Percentiles rank a stretch among this genome's conserved stretches.
Conservation (phyloP, 2,113 vertebrate genomes). For the Oceanodroma tethys region DNA sequence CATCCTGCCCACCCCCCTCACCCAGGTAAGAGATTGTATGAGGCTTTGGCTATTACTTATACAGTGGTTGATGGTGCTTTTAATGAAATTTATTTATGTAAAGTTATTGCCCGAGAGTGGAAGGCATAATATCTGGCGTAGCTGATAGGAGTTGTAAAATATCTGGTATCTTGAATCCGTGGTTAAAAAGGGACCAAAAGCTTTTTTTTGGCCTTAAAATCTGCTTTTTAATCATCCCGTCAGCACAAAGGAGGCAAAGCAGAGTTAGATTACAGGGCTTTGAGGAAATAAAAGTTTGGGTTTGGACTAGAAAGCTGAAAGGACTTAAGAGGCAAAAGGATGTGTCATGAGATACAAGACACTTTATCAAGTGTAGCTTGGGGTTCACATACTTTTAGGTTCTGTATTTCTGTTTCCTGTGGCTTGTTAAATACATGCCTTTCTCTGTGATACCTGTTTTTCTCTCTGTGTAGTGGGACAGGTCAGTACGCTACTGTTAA, state of each 20-base stretch:
- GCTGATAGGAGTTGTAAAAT: neutral
- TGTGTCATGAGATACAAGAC: neutral
- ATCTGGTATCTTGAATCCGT: neutral
- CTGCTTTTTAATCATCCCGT: neutral
- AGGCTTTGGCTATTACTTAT: neutral
- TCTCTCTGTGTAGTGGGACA: neutral
- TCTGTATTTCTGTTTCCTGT: neutral
- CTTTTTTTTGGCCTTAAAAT: neutral
- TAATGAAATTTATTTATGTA: neutral
- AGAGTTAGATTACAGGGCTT: neutral
- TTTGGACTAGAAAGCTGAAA: neutral
- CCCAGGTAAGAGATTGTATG: conserved; percentile 74
- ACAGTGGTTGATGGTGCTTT: neutral
- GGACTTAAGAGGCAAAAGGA: neutral
- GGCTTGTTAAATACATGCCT: neutral
- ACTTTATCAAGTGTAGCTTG: neutral
- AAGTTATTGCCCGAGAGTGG: neutral
- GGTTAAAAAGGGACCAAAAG: neutral
- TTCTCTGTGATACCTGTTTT: neutral
- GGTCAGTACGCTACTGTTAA: neutral
- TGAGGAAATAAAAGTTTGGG: neutral
- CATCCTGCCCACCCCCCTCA: conserved; percentile 81
- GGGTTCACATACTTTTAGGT: neutral
- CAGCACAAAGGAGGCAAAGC: neutral
- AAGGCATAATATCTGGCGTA: neutral